Conservation (phyloP, 2,797 vertebrate genomes). For the Nannoperca australis region DNA sequence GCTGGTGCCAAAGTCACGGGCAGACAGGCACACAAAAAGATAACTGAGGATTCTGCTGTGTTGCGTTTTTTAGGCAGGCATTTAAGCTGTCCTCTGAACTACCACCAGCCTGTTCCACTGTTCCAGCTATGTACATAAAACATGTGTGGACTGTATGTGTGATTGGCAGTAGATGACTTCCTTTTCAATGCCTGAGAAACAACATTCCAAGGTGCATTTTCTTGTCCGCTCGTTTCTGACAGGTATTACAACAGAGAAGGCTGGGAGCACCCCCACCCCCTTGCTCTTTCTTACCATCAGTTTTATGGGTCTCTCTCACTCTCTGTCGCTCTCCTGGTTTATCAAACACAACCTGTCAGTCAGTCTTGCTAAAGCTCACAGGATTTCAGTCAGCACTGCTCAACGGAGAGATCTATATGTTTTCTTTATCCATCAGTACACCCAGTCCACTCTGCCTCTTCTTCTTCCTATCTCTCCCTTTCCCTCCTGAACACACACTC, state of each 20-base stretch:
- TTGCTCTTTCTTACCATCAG: constrained; percentile 22
- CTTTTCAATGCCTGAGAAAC: constrained; percentile 52
- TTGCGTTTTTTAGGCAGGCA: constrained; percentile 39
- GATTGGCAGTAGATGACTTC: constrained; percentile 56
- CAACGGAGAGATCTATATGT: constrained; percentile 60
- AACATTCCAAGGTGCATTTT: constrained; percentile 68
- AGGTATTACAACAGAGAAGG: constrained; percentile 43
- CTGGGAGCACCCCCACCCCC: constrained; percentile 11
- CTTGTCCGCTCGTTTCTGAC: constrained; percentile 60
- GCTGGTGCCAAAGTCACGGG: constrained; percentile 31
- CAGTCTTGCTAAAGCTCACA: constrained; percentile 55
- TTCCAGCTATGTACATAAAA: constrained; percentile 20
- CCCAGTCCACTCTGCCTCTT: constrained; percentile 27
- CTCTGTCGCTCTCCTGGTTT: constrained; percentile 43
- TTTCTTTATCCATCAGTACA: constrained; percentile 60
- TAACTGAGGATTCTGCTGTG: constrained; percentile 49
- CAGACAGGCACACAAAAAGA: constrained; percentile 47
- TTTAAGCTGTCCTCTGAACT: constrained; percentile 38
- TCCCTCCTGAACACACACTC: constrained; percentile 22
- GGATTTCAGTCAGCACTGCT: constrained; percentile 61
- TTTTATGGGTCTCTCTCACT: constrained; percentile 29
- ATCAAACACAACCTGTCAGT: constrained; percentile 70
- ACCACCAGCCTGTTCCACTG: constrained; percentile 4
- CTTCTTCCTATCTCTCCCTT: constrained; percentile 7
- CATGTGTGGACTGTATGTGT: constrained; percentile 34